A percentile compares a stretch with the other conserved stretches of the same genome.
These are phyloP conservation scores for Drymonia ruficornis DNA, from an alignment of 2,888 invertebrate species.

Conservation along the genomic window DNA sequence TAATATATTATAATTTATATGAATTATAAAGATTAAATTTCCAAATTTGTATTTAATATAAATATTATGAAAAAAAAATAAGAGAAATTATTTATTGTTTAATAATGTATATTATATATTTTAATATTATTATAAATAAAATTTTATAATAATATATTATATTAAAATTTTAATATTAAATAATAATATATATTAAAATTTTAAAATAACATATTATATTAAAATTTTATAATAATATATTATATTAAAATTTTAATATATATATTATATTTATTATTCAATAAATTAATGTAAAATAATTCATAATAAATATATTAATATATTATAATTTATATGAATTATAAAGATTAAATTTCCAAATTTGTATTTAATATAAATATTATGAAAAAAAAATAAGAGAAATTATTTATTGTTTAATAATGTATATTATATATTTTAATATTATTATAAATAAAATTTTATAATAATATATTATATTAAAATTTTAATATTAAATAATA, in stretches of 20 bases:
- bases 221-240: constrained; percentile 11
- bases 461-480: constrained; percentile 20
- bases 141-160: constrained; percentile 12
- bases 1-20: constrained; percentile 31
- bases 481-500: constrained; percentile 34
- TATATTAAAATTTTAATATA: constrained; percentile 23
- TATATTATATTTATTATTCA: constrained; percentile 39
- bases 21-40: constrained; percentile 39
- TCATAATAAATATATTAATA: constrained; percentile 41
- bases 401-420: constrained; percentile 41
- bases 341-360: constrained; percentile 37
- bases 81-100: constrained; percentile 39
- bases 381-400: constrained; percentile 37
- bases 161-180: too few relatives aligned
- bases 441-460: constrained; percentile 14
- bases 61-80: constrained; percentile 43
- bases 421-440: constrained; percentile 37
- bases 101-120: constrained; percentile 41
- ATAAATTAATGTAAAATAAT: constrained; percentile 36
- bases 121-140: constrained; percentile 14
- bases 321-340: constrained; percentile 27
- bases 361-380: constrained; percentile 41
- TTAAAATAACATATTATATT: constrained; percentile 16
- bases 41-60: constrained; percentile 33
- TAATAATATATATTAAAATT: constrained; percentile 42